Conservation (phyloP, 2,113 vertebrate species). For the Galbula dea region DNA sequence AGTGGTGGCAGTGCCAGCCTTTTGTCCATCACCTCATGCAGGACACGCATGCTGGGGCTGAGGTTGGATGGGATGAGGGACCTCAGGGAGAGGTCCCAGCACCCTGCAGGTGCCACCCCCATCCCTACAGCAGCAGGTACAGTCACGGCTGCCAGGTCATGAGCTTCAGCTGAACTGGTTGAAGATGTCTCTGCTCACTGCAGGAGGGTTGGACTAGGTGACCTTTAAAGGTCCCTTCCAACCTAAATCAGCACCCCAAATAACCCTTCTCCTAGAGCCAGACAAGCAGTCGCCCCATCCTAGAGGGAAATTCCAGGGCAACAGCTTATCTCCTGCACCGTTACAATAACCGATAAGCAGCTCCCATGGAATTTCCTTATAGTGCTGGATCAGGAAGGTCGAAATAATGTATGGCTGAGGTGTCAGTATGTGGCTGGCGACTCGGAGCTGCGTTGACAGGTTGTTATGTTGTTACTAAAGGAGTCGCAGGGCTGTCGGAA, state of each 20-base stretch:
- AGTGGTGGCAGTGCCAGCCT: background rate
- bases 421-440: background rate
- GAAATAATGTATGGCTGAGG: background rate
- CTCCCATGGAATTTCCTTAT: slow-evolving; percentile 34
- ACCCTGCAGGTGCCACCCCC: rapidly evolving
- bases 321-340: background rate
- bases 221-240: background rate
- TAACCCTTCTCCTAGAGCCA: background rate
- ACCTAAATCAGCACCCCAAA: background rate
- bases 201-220: background rate
- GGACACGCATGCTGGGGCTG: rapidly evolving
- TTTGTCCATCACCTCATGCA: background rate
- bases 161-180: background rate
- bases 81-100: background rate
- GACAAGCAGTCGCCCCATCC: rapidly evolving
- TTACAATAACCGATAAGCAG: background rate
- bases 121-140: background rate
- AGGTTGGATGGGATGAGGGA: background rate
- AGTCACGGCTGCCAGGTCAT: background rate
- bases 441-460: background rate
- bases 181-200: background rate
- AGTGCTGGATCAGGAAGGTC: background rate
- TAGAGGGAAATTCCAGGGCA: slow-evolving; percentile 12
- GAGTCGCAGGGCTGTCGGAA: background rate
- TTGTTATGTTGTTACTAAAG: background rate